Percentiles rank a stretch among this genome's conserved stretches.
Evolutionary conservation across 2,113 vertebrate species (phyloP).

Genomic region (Hypomesus transpacificus): DNA sequence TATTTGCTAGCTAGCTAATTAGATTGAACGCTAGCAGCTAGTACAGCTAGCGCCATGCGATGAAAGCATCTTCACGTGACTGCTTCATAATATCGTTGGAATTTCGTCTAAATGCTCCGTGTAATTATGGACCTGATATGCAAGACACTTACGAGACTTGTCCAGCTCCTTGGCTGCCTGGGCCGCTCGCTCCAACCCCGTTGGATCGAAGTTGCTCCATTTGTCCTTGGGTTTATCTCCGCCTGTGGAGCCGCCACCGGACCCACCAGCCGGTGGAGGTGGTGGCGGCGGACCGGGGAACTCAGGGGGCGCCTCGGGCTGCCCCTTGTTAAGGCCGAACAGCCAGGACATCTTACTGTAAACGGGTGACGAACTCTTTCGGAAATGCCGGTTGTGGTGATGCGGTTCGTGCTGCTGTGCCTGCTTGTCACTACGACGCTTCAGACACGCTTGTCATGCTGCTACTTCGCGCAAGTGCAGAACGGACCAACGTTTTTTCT

Average conservation of each 20-base stretch:
- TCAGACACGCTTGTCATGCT: conserved; percentile 63
- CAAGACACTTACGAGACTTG: conserved; percentile 82
- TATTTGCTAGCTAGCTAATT: not conserved
- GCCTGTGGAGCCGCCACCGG: conserved; percentile 61
- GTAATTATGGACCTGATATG: not conserved
- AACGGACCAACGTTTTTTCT: not conserved
- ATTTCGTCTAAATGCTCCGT: too few relatives aligned
- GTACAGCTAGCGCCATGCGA: not conserved
- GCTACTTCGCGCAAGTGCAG: conserved; percentile 43
- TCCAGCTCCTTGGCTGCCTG: conserved; percentile 92
- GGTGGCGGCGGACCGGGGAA: conserved; percentile 57
- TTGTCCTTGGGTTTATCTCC: conserved; percentile 93
- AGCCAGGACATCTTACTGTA: conserved; percentile 84
- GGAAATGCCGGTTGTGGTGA: conserved; percentile 6
- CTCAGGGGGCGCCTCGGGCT: conserved; percentile 58
- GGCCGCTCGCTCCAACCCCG: conserved; percentile 93
- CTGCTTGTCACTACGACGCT: conserved; percentile 35
- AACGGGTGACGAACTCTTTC: conserved; percentile 22
- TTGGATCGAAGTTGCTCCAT: conserved; percentile 99
- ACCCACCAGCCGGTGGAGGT: conserved; percentile 63
- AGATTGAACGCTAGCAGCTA: not conserved
- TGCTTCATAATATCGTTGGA: too few relatives aligned
- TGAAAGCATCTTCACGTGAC: too few relatives aligned
- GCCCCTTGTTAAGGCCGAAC: conserved; percentile 85
- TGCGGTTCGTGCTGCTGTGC: not conserved